Base-by-base conservation (phyloP, 2,113 vertebrate species). In the Pleuronectes platessa region DNA sequence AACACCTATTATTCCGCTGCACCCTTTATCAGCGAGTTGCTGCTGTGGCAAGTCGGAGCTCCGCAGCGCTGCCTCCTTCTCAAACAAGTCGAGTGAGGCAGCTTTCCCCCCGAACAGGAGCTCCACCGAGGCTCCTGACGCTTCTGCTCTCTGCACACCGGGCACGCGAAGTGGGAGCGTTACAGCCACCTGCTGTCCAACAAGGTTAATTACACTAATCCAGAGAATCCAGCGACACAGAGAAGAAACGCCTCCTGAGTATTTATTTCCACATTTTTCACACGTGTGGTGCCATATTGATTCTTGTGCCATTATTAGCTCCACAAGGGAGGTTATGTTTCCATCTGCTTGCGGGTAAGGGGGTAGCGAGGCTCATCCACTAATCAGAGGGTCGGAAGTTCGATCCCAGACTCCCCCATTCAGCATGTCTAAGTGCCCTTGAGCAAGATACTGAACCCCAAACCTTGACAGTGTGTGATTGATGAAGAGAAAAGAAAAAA, bases 121-220 rank as follows among this genome's bases (percentile, higher is more conserved):
- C 68, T 81, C 71, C 64, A 53, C 11, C 69, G 65, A 70, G 74
- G 40, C 37, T 68, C 26, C 70, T 61, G 24, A 26, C n/a, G 21
- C 47, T 54, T 5, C 67, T 71, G n/a, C 24, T 4, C 61, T 47
- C 26, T 24, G 5, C 71, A 35, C 42, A 20, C 53, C 21, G 62
- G 66, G 59, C 55, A 59, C 24, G 31, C 51, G 20, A 71, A 86
- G 45, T 1, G 65, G 69, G 68, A 78, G 42, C 58, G 40, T 71
- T 79, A 71, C 66, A 55, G 89, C 90, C 91, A 79, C 71, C 91
- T 92, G 89, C 89, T 91, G 92, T 81, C 82, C 76, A 87, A 82
- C 3, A 27, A 9, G 11, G 21, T 21, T 24, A 31, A 80, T 74
- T 90, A 67, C 90, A 90, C 55, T 13, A 51, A 56, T 58, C 59